phyloP scores from a whole-genome alignment of 2,797 vertebrate genomes.

The Mustela erminea region DNA sequence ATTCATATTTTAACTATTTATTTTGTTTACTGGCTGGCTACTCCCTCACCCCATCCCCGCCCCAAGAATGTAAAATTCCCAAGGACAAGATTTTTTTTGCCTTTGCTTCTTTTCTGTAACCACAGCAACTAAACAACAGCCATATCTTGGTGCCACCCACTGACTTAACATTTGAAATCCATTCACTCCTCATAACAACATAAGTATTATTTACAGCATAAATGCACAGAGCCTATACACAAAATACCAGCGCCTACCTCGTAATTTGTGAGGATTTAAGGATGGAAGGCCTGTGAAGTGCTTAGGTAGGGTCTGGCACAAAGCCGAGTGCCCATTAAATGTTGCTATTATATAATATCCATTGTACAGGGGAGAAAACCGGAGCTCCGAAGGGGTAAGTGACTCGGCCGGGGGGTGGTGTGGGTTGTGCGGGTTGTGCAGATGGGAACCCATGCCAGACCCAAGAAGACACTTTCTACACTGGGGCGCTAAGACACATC shows the following conservation, averaged over 20 bases:
- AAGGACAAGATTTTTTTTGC: background rate
- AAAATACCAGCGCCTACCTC: background rate
- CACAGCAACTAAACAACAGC: background rate
- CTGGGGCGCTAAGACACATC: background rate
- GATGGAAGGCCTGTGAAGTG: background rate
- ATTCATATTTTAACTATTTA: background rate
- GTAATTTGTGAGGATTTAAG: background rate
- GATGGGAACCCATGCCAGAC: background rate
- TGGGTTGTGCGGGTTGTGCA: background rate
- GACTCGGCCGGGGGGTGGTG: background rate
- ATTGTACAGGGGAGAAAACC: background rate
- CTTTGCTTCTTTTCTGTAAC: background rate
- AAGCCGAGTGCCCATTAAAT: background rate
- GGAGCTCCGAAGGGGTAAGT: background rate
- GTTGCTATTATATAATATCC: background rate
- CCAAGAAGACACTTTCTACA: conserved; percentile 20
- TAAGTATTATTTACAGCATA: background rate
- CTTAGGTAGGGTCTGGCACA: background rate
- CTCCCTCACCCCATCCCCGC: background rate
- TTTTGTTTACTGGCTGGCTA: conserved; percentile 3
- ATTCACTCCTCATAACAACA: background rate
- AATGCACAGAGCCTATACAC: background rate
- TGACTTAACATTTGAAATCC: background rate
- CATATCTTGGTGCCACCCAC: background rate
- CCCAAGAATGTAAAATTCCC: background rate